Percentiles rank a stretch among this genome's conserved stretches.
Conservation (phyloP, 2,888 invertebrate species). For the Cantharis flavilabris region DNA sequence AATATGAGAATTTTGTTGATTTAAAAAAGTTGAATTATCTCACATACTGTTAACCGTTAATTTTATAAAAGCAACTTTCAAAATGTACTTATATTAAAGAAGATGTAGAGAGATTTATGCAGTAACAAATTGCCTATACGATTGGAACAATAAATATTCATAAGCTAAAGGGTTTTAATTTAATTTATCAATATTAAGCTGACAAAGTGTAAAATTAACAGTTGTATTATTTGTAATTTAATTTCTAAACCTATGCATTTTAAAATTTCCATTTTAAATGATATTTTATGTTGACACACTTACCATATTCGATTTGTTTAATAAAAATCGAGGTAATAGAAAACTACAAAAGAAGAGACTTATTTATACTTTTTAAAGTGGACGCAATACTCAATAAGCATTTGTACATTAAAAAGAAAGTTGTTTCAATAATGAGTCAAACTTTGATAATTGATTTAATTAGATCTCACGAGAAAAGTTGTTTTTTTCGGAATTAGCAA, state of each 20-base stretch:
- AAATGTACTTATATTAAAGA: not conserved
- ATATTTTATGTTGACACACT: not conserved
- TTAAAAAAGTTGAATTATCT: not conserved
- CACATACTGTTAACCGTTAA: not conserved
- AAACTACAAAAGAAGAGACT: slow-evolving; percentile 1
- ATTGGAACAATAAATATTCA: not conserved
- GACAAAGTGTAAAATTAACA: not conserved
- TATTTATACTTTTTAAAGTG: slow-evolving; percentile 4
- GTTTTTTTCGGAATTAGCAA: slow-evolving; percentile 12
- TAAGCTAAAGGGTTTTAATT: not conserved
- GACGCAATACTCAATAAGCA: slow-evolving; percentile 2
- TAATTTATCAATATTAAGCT: not conserved
- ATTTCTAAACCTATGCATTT: not conserved
- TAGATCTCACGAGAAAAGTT: slow-evolving; percentile 21
- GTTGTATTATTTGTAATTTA: not conserved
- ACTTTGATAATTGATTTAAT: slow-evolving; percentile 19
- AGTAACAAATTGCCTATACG: not conserved
- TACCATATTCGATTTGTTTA: not conserved
- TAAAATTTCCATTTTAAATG: not conserved
- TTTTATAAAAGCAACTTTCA: not conserved
- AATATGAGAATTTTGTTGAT: not conserved
- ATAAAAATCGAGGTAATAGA: not conserved
- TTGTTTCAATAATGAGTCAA: not conserved
- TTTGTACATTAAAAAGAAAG: slow-evolving; percentile 9
- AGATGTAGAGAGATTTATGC: not conserved